Evolutionary conservation across 2,113 vertebrate genomes (phyloP).

Genomic region (Coptodon rendalli): DNA sequence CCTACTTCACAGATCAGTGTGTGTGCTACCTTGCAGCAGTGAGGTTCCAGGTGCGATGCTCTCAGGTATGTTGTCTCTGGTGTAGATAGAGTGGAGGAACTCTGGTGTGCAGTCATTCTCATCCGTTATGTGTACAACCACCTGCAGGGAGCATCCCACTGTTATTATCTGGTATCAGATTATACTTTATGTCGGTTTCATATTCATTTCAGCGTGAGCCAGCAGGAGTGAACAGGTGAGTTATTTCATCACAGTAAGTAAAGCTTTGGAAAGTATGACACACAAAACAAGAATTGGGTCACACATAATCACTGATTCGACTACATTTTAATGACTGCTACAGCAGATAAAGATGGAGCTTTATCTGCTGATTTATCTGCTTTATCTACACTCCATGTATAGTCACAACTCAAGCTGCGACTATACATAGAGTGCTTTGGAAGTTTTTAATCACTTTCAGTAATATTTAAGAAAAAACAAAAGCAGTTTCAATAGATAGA

Average conservation of each 20-base stretch:
- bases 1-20: not conserved
- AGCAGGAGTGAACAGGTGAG: not conserved
- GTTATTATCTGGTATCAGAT: not conserved
- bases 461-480: not conserved
- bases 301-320: not conserved
- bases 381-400: not conserved
- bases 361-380: not conserved
- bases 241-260: not conserved
- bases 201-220: not conserved
- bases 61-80: constrained; percentile 80
- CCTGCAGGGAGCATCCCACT: constrained; percentile 54
- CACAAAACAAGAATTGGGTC: not conserved
- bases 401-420: rapidly evolving
- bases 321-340: not conserved
- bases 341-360: not conserved
- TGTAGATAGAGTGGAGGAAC: constrained; percentile 86
- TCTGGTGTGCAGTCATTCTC: constrained; percentile 89
- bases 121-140: constrained; percentile 78
- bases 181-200: not conserved
- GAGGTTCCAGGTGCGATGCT: constrained; percentile 75
- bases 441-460: rapidly evolving
- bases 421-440: not conserved
- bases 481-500: not conserved
- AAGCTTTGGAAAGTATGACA: not conserved
- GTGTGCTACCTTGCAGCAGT: constrained; percentile 78